Evolutionary conservation across 2,797 vertebrate species (phyloP).

Genomic region (Sebastes elongatus): DNA sequence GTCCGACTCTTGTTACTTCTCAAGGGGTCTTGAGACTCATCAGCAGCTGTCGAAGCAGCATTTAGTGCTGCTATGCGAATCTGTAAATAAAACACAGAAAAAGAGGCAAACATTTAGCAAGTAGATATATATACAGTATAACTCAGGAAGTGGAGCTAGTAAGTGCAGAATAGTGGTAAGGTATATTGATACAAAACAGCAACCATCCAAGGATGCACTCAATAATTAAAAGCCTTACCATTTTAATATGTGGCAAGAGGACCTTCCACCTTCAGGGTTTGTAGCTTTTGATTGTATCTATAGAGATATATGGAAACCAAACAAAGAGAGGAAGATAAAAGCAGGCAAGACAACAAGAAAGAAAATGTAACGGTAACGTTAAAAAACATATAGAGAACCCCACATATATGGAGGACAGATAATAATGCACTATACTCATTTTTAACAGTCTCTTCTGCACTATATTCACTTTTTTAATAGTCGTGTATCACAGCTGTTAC

Average conservation of each 20-base stretch:
- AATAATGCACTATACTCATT: too few relatives aligned
- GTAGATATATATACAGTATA: background rate
- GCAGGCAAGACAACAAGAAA: background rate
- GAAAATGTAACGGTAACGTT: background rate
- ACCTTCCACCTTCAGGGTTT: conserved; percentile 15
- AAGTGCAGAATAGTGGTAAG: background rate
- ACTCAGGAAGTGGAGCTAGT: too few relatives aligned
- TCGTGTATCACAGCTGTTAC: too few relatives aligned
- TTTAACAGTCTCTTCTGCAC: too few relatives aligned
- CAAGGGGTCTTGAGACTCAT: conserved; percentile 91
- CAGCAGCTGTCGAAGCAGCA: conserved; percentile 89
- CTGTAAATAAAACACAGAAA: conserved; percentile 70
- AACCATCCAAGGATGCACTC: background rate
- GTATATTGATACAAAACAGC: too few relatives aligned
- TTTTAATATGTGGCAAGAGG: conserved; percentile 38
- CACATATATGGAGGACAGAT: too few relatives aligned
- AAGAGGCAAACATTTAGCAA: background rate
- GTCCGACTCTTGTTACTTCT: conserved; percentile 93
- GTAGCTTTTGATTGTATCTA: conserved; percentile 14
- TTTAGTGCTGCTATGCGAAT: conserved; percentile 97
- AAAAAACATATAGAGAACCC: background rate
- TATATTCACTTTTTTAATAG: too few relatives aligned
- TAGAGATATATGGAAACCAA: background rate
- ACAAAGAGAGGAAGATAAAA: background rate
- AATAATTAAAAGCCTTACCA: conserved; percentile 51